phyloP scores from a whole-genome alignment of 1,140 invertebrate genomes.

The Steinernema khuongi region DNA sequence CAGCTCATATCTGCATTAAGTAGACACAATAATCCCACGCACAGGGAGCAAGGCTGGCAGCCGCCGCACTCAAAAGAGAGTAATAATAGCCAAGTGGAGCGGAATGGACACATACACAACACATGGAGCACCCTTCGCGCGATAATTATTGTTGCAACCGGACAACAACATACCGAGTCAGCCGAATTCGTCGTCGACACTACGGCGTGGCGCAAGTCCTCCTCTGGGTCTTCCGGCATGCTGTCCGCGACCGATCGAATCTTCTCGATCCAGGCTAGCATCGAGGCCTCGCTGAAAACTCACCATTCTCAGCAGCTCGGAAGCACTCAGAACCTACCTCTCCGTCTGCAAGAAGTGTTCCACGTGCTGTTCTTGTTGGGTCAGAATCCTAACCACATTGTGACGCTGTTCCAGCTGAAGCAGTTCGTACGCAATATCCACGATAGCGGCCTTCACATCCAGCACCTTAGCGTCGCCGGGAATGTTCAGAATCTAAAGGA shows the following conservation, averaged over 20 bases:
- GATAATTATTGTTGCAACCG: conserved; percentile 15
- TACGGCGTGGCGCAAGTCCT: background rate
- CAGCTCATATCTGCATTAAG: background rate
- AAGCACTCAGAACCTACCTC: background rate
- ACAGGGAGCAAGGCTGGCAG: background rate
- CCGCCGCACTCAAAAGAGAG: conserved; percentile 15
- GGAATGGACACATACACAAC: conserved; percentile 7
- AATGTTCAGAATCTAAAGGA: background rate
- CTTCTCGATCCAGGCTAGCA: conserved; percentile 2
- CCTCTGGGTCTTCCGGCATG: background rate
- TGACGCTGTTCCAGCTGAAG: background rate
- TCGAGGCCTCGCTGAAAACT: background rate
- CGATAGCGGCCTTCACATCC: conserved; percentile 20
- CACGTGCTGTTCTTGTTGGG: background rate
- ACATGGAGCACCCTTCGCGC: conserved; percentile 12
- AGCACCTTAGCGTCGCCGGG: background rate
- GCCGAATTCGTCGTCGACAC: background rate
- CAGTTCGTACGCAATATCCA: background rate
- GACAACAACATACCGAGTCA: conserved; percentile 9
- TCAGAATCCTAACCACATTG: conserved; percentile 12
- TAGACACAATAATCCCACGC: conserved; percentile 12
- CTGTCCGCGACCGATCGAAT: background rate
- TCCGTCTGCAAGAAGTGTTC: conserved; percentile 1
- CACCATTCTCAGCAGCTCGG: background rate
- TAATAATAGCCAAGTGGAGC: conserved; percentile 15